A percentile compares a stretch with the other conserved stretches of the same genome.
Conservation (phyloP, 2,113 vertebrate species). For the Epinephelus fuscoguttatus region DNA sequence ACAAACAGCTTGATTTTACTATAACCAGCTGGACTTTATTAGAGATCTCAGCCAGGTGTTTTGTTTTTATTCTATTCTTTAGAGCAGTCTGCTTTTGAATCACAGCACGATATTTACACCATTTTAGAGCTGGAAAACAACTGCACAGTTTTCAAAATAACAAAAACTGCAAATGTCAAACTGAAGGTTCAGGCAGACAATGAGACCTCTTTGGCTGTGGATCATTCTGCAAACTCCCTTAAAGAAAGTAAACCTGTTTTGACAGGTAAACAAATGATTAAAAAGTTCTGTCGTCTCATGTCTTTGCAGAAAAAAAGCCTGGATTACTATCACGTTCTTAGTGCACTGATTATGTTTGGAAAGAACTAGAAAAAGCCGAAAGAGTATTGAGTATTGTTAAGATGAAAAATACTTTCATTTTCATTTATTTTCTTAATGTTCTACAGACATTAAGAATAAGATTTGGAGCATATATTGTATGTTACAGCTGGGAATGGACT, state of each 20-base stretch:
- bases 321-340: neutral
- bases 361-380: neutral
- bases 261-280: constrained; percentile 20
- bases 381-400: constrained; percentile 4
- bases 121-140: neutral
- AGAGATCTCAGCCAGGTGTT: constrained; percentile 5
- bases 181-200: constrained; percentile 3
- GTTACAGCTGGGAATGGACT: neutral
- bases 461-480: neutral
- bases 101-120: neutral
- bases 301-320: neutral
- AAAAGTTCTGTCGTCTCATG: neutral
- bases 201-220: neutral
- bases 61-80: neutral
- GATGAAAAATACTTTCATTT: neutral
- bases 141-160: neutral
- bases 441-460: neutral
- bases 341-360: neutral
- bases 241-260: neutral
- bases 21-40: constrained; percentile 16
- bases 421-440: neutral
- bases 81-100: neutral
- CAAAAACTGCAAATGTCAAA: neutral
- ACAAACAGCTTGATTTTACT: neutral
- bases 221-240: neutral